Evolutionary conservation across 2,797 vertebrate genomes (phyloP).

Genomic region (Antennarius maculatus): DNA sequence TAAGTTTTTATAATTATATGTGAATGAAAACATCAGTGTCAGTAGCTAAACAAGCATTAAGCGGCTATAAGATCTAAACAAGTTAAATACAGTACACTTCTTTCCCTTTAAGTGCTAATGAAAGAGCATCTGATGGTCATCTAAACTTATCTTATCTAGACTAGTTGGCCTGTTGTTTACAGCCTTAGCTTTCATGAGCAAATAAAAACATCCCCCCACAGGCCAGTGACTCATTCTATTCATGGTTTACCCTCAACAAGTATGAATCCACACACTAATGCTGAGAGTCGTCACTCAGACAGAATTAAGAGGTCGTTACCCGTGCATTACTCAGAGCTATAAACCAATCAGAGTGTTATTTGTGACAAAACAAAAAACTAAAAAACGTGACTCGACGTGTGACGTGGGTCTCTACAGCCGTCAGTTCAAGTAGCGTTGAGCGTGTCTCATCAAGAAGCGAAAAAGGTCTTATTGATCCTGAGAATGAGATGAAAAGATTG

Average conservation of each 20-base stretch:
- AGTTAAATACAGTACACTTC: too few species aligned
- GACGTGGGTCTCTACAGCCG: too few species aligned
- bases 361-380: too few species aligned
- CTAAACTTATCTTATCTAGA: not conserved
- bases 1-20: too few species aligned
- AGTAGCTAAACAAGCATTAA: too few species aligned
- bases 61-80: too few species aligned
- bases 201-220: slow-evolving; percentile 14
- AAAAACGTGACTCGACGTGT: not conserved
- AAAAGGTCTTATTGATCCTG: not conserved
- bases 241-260: slow-evolving; percentile 48
- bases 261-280: slow-evolving; percentile 30
- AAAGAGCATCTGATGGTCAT: too few species aligned
- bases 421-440: not conserved
- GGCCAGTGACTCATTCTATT: slow-evolving; percentile 49
- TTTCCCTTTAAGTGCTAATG: too few species aligned
- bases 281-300: slow-evolving; percentile 26
- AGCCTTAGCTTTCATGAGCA: slow-evolving; percentile 3
- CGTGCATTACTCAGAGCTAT: slow-evolving; percentile 9
- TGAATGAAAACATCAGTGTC: too few species aligned
- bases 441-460: not conserved
- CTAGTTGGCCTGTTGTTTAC: not conserved
- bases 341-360: not conserved
- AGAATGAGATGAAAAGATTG: not conserved
- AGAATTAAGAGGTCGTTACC: slow-evolving; percentile 33